Conservation (phyloP, 2,113 vertebrate species). For the Calypte anna region DNA sequence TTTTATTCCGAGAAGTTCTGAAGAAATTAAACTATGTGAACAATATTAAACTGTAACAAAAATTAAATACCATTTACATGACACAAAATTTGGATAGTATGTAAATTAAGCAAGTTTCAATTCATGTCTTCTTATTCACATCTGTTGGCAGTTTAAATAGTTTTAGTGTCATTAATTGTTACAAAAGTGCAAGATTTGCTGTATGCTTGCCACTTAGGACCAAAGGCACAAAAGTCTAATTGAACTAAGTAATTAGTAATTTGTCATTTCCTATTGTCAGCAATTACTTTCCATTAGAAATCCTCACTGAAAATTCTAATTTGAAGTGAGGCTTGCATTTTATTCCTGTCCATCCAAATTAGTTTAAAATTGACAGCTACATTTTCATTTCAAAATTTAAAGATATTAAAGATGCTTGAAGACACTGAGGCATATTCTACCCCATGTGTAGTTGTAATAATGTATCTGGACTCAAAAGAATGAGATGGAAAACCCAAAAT, state of each 20-base stretch:
- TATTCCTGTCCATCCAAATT: constrained; percentile 88
- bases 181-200: constrained; percentile 89
- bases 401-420: constrained; percentile 78
- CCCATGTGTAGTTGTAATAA: neutral
- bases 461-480: neutral
- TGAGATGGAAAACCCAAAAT: neutral
- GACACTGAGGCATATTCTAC: constrained; percentile 45
- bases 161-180: constrained; percentile 90
- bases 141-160: constrained; percentile 88
- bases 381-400: constrained; percentile 82
- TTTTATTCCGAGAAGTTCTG: constrained; percentile 72
- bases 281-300: constrained; percentile 90
- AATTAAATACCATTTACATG: constrained; percentile 82
- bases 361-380: constrained; percentile 89
- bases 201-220: constrained; percentile 87
- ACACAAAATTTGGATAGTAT: constrained; percentile 81
- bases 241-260: constrained; percentile 91
- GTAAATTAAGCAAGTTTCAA: constrained; percentile 87
- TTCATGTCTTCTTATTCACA: constrained; percentile 85
- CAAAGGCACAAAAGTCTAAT: constrained; percentile 91
- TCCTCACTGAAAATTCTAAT: constrained; percentile 87
- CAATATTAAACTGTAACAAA: constrained; percentile 84
- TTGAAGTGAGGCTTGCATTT: constrained; percentile 87
- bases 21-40: constrained; percentile 68
- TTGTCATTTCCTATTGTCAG: constrained; percentile 91